Base-by-base conservation (phyloP, 1,140 invertebrate species). In the Drosophila sproati region DNA sequence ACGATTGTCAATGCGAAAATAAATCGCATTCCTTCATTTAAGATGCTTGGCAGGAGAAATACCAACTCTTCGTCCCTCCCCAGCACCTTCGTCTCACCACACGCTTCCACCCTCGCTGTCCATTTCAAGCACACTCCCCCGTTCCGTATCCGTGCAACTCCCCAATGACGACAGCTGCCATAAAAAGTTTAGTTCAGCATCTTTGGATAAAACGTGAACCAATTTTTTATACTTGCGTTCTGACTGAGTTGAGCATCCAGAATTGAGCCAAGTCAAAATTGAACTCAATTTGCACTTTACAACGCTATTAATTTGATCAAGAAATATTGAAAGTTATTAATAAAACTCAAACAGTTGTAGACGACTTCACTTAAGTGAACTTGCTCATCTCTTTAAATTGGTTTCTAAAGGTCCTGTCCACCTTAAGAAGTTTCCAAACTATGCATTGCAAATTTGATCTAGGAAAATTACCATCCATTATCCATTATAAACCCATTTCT, bases 1-100 rank as follows among this genome's bases (percentile, higher is more conserved):
- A 90, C 87, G 82, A 82, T 80, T 90, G 87, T 90, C 87, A 91
- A 91, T 90, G 82, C 71, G 87, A 90, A 87, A 90, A 90, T 90
- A 90, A 90, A 90, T 90, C 86, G 86, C 87, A 87, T 90, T 90
- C 82, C 68, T 90, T 87, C 79, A 80, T 80, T 91, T 80, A 60
- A 73, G 71, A 62, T 76, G 34, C 28, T 29, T 60, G 48, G 50
- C 50, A 37, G 12, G n/a, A 10, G 29, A 51, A 48, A 47, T 61
- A 6, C 51, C 48, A 8, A 39, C 29, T 7, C 7, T 5, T 12
- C 47, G 12, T 5, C 4, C 28, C 29, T 47, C 52, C 6, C 43
- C 7, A 35, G 20, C 48, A 5, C 54, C 59, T 55, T n/a, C 20
- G 20, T 20, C 12, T 28, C 45, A 34, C 51, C 34, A 43, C 34